Evolutionary conservation across 2,888 invertebrate species (phyloP), one percentile per base, ranked within the genome.

Genomic region (Epinotia brunnichana): DNA sequence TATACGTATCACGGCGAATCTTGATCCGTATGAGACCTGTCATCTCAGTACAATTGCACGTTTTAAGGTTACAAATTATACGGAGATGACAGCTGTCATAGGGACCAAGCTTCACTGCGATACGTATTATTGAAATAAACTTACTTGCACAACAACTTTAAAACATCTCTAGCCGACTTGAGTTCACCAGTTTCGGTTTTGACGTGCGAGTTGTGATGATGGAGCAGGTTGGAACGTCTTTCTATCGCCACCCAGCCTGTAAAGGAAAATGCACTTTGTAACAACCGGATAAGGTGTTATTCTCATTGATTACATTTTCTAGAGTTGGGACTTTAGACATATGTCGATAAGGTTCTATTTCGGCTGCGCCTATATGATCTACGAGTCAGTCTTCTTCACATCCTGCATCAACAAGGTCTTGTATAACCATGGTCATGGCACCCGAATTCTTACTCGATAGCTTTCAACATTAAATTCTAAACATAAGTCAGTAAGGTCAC

Each of bases 151-250:
- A 97, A 93, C 79, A 94, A 88, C 82, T 96, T 96, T 19, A 97
- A 87, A 5, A 96, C 94, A 79, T 96, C 95, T 74, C 96, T 94
- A 0, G 97, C 95, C 0, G 95, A 94, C 80, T 95, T 95, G 29
- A 97, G 89, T 80, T 97, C 96, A 0, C 95, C 95, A 48, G 95
- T 95, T 4, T 95, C 95, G 0, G 95, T 95, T 78, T 95, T 96
- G 0, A 94, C 89, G 2, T 95, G 94, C 9, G 95, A 94, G 3
- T 94, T 90, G 81, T 97, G 97, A 82, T 97, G 96, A 83, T 96
- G 98, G 0, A 96, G 87, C 5, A 98, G 89, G 54, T 94, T 93
- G 0, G 95, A 94, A 5, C 97, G 94, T 64, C 89, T 94, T 10
- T 93, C 90, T 73, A 95, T 93, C 44, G 86, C 86, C 15, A 85